Base-by-base conservation (phyloP, 2,113 vertebrate species). In the Chlamydotis undulata region DNA sequence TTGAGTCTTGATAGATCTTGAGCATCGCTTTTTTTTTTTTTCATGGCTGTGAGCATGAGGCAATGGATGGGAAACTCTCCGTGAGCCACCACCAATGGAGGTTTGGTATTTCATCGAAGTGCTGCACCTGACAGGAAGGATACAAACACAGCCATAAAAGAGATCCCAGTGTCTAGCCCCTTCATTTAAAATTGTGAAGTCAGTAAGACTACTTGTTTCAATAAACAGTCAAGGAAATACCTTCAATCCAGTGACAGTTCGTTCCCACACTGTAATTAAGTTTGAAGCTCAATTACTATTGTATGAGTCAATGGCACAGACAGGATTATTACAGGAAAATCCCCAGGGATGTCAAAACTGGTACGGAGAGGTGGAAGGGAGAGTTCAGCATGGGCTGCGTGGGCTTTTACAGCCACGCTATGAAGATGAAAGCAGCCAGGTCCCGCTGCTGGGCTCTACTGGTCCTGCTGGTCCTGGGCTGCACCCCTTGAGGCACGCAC, bases 281-380 rank as follows among this genome's bases (percentile, higher is more conserved):
- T 85, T 33, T 95, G 95, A 95, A 93, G 89, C 77, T 95, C 90
- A 68, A 83, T 97, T 95, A 75, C 84, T 87, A 47, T 89, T 90
- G 61, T 37, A 7, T 73, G 82, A 95, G 29, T 87, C 71, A 79
- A 49, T 21, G 71, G 12, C 63, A 93, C 17, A 70, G 93, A 83
- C 83, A 94, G 64, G 87, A 92, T 83, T 78, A 76, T 24, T 82
- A 88, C 10, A 90, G 88, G 52, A 69, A 64, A 94, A 90, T 53
- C 77, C 76, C 69, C 53, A 60, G 92, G 90, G 90, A 74, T 75
- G 33, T 89, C 87, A 63, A 69, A 31, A 19, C 39, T 47, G 5
- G 55, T 35, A 28, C 26, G 55, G 77, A 69, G 69, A 52, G 37
- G 63, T 65, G 37, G 57, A 83, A 91, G 53, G 12, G 15, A 35